A percentile compares a stretch with the other conserved stretches of the same genome.
Evolutionary conservation across 2,797 vertebrate genomes (phyloP).

Genomic region (Luscinia luscinia): DNA sequence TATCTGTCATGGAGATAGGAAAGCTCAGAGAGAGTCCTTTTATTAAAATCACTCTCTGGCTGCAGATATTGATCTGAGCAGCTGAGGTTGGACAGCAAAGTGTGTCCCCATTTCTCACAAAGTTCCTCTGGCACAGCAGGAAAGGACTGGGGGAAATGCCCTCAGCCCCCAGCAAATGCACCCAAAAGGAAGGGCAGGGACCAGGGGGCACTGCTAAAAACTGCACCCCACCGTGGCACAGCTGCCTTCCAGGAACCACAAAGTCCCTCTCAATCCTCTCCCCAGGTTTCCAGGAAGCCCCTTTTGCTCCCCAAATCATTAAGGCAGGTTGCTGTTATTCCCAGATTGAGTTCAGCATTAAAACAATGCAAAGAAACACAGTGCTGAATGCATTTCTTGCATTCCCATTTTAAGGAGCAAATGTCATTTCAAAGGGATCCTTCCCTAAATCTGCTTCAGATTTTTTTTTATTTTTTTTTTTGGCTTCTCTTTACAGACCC

Average conservation of each 20-base stretch:
- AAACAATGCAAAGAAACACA: neutral
- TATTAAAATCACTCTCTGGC: slow-evolving; percentile 66
- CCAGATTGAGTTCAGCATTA: neutral
- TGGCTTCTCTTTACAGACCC: neutral
- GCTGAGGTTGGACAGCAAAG: slow-evolving; percentile 48
- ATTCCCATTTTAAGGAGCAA: neutral
- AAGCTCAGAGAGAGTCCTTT: slow-evolving; percentile 53
- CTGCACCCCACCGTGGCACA: neutral
- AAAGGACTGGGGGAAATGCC: neutral
- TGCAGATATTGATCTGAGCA: slow-evolving; percentile 71
- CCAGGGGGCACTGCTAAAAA: neutral
- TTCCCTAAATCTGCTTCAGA: neutral
- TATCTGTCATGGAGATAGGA: slow-evolving; percentile 71
- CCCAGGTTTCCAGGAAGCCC: neutral
- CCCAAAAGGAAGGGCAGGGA: neutral
- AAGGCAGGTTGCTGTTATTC: neutral
- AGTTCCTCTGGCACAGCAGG: neutral
- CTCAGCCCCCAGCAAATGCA: neutral
- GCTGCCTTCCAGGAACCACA: neutral
- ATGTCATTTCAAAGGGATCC: neutral
- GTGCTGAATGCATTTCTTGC: neutral
- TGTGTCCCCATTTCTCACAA: neutral
- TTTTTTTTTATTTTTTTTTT: no score
- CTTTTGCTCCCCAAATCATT: neutral
- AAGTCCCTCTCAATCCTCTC: neutral